These are phyloP conservation scores for Theodoxus fluviatilis DNA, from an alignment of 2,888 invertebrate species.

Conservation along the genomic window DNA sequence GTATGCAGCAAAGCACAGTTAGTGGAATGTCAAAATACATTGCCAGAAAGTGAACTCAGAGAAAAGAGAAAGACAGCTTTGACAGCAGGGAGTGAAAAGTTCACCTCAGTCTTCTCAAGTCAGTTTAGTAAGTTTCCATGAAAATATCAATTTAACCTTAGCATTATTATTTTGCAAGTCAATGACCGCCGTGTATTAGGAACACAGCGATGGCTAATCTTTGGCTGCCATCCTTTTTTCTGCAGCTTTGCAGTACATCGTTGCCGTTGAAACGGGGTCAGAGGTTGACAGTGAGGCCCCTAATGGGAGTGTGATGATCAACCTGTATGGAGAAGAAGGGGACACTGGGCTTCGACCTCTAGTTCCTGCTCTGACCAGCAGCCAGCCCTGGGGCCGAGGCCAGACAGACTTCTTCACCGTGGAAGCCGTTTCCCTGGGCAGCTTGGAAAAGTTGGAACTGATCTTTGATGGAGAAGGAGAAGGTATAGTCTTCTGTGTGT, in stretches of 20 bases:
- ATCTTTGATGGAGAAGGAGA: constrained; percentile 50
- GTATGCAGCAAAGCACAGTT: too few relatives aligned
- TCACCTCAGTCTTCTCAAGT: too few relatives aligned
- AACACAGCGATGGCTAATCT: too few relatives aligned
- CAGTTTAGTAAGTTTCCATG: too few relatives aligned
- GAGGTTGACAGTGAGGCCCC: constrained; percentile 48
- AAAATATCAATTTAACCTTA: too few relatives aligned
- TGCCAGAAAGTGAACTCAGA: too few relatives aligned
- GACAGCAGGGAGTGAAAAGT: too few relatives aligned
- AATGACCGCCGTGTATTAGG: background rate
- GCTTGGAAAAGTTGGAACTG: constrained; percentile 50
- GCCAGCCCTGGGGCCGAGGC: constrained; percentile 31
- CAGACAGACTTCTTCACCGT: constrained; percentile 58
- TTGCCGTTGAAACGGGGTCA: constrained; percentile 57
- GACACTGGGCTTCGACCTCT: constrained; percentile 51
- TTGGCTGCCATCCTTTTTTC: constrained; percentile 15
- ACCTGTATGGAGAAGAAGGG: constrained; percentile 55
- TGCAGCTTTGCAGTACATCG: constrained; percentile 55
- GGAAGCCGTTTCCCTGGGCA: constrained; percentile 60
- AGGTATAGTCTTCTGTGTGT: too few relatives aligned
- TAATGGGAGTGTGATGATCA: constrained; percentile 50
- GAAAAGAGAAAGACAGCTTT: too few relatives aligned
- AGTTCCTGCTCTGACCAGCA: constrained; percentile 30
- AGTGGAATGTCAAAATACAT: too few relatives aligned
- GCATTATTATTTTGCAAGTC: too few relatives aligned